These are phyloP conservation scores for Zaprionus lachaisei DNA, from an alignment of 1,140 invertebrate species.

Conservation along the genomic window DNA sequence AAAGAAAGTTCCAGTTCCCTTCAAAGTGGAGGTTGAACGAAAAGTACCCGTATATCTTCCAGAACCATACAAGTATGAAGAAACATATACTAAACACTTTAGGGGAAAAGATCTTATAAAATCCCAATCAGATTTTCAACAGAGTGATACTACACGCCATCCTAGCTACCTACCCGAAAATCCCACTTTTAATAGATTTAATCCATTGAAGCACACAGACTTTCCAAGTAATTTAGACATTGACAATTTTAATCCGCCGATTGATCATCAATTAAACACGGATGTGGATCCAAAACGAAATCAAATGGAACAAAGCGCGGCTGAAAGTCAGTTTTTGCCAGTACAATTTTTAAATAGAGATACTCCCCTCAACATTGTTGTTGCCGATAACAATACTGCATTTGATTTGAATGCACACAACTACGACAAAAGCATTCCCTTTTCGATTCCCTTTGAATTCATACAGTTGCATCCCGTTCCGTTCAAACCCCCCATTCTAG, in stretches of 20 bases:
- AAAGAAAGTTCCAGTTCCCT: slow-evolving; percentile 85
- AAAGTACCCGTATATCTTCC: slow-evolving; percentile 83
- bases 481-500: slow-evolving; percentile 52
- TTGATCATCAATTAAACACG: slow-evolving; percentile 4
- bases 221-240: slow-evolving; percentile 1
- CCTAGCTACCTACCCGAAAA: slow-evolving; percentile 13
- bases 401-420: slow-evolving; percentile 44
- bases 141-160: slow-evolving; percentile 29
- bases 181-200: slow-evolving; percentile 30
- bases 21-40: slow-evolving; percentile 86
- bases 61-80: slow-evolving; percentile 65
- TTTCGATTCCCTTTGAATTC: slow-evolving; percentile 70
- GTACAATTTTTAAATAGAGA: slow-evolving; percentile 42
- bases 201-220: slow-evolving; percentile 11
- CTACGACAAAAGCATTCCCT: slow-evolving; percentile 50
- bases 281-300: slow-evolving; percentile 17
- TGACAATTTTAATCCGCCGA: slow-evolving; percentile 1
- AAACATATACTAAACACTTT: slow-evolving; percentile 33
- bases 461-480: slow-evolving; percentile 70
- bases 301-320: slow-evolving; percentile 39
- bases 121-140: slow-evolving; percentile 24
- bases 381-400: slow-evolving; percentile 41
- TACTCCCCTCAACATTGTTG: slow-evolving; percentile 46
- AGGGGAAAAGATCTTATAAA: slow-evolving; percentile 33
- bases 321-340: slow-evolving; percentile 45